These are phyloP conservation scores for Monochamus alternatus DNA, from an alignment of 2,888 invertebrate genomes.

Conservation along the genomic window DNA sequence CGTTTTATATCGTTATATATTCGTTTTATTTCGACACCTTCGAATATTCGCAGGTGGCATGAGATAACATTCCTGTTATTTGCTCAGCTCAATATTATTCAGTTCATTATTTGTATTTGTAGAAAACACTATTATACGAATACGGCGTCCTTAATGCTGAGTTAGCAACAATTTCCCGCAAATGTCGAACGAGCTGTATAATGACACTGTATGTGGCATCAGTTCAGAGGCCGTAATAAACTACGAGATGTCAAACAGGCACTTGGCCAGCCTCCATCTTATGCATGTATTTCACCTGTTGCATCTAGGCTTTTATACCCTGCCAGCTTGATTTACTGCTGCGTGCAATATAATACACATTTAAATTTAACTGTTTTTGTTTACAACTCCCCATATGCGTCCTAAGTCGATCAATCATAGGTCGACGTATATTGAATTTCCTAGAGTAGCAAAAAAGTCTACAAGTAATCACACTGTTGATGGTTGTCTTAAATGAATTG, in stretches of 20 bases:
- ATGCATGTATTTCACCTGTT: constrained; percentile 2
- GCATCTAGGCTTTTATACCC: background rate
- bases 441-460: background rate
- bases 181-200: background rate
- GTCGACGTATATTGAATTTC: constrained; percentile 10
- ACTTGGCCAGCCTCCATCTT: background rate
- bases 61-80: too few species aligned
- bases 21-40: too few species aligned
- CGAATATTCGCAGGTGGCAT: too few species aligned
- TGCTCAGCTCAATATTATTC: too few species aligned
- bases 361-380: background rate
- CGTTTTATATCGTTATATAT: too few species aligned
- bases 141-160: too few species aligned
- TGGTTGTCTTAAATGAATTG: too few species aligned
- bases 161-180: too few species aligned
- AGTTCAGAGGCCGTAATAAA: background rate
- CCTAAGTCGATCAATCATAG: background rate
- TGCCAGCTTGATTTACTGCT: constrained; percentile 5
- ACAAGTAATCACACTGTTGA: too few species aligned
- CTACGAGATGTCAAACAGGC: background rate
- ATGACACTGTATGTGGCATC: background rate
- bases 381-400: constrained; percentile 3
- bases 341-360: background rate
- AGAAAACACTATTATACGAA: too few species aligned
- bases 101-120: too few species aligned